Evolutionary conservation across 2,113 vertebrate genomes (phyloP), one percentile per base, ranked within the genome.

Genomic region (Triplophysa rosa): DNA sequence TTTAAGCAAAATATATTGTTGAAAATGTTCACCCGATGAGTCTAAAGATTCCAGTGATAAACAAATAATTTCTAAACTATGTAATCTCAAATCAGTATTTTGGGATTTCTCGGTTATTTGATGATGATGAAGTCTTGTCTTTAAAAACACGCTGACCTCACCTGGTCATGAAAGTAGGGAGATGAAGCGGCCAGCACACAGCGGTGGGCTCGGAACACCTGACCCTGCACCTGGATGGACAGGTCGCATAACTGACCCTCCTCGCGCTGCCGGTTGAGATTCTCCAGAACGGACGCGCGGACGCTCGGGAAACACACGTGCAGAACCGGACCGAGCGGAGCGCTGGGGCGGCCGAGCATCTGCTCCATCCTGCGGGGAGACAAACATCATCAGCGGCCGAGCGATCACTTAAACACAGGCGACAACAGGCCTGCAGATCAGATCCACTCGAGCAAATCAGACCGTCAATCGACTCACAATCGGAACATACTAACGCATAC

Each of bases 221-320:
- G 92, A 7, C 93, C 93, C 54, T 95, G 94, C 23, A 94, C 93
- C 47, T 94, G 92, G 78, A 94, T 94, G 71, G 93, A 92, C 33
- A 94, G 92, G 80, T 94, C 93, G 17, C 93, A 94, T 14, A 94
- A 92, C 78, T 94, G 84, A 1, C 96, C 96, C 21, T 97, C 95
- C 42, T 95, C 88, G 3, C 96, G 90, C 83, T 97, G 96, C 2
- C 92, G 94, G 87, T 97, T 97, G 72, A 97, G 92, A 49, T 93
- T 95, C 82, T 96, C 95, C 87, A 98, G 67, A 9, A 98, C 90
- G 0, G 94, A 91, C 1, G 92, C 90, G 12, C 94, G 92, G 12
- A 92, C 93, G 0, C 94, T 93, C 0, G 96, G 96, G 84, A 98
- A 97, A 82, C 94, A 95, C 78, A 96, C 94, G 10, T 96, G 95